Percentiles rank a stretch among this genome's conserved stretches.
These are phyloP conservation scores for Brachionus paranguensis DNA, from an alignment of 1,140 invertebrate genomes.

Conservation along the genomic window DNA sequence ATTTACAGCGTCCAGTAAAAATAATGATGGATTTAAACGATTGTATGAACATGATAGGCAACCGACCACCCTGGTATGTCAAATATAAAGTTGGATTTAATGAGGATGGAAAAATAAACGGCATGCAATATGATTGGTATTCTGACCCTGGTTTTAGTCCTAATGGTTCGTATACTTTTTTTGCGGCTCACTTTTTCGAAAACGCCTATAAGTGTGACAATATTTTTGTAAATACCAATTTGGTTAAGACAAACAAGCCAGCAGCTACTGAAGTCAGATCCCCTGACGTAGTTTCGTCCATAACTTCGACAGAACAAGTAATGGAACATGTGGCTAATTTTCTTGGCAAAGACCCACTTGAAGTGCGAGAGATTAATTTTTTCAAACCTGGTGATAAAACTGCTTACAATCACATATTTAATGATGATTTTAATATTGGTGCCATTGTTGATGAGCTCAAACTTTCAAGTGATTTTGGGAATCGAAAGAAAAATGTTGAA, in stretches of 20 bases:
- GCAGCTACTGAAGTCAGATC: neutral
- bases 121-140: neutral
- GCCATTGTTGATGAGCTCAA: conserved; percentile 61
- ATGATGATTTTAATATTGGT: conserved; percentile 57
- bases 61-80: conserved; percentile 76
- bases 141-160: neutral
- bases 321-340: conserved; percentile 58
- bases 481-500: too few species aligned
- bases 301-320: conserved; percentile 64
- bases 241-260: conserved; percentile 15
- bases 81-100: conserved; percentile 66
- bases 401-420: conserved; percentile 43
- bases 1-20: neutral
- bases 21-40: neutral
- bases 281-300: conserved; percentile 45
- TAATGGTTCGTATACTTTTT: neutral
- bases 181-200: neutral
- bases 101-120: neutral
- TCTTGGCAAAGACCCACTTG: too few species aligned
- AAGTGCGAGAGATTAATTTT: conserved; percentile 53
- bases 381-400: conserved; percentile 48
- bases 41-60: conserved; percentile 52
- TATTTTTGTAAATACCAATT: neutral
- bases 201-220: conserved; percentile 3
- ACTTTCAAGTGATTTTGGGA: too few species aligned